Base-by-base conservation (phyloP, 2,888 invertebrate genomes). In the Salticus scenicus region DNA sequence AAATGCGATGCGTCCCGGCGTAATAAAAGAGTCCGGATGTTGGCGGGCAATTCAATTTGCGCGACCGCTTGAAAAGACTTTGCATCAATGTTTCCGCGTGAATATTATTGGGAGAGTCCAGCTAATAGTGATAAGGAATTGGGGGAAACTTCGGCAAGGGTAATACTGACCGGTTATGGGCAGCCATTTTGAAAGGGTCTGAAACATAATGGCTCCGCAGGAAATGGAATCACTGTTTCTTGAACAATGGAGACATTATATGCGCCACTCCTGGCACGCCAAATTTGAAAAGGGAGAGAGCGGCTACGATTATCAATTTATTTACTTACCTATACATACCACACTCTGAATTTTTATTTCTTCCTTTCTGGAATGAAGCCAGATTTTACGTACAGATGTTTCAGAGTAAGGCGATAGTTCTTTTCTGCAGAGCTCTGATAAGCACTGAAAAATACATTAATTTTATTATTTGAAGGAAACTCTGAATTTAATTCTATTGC, bases 21-120 rank as follows among this genome's bases (percentile, higher is more conserved):
- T 42, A 75, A 71, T 82, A 83, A 82, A 83, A 76, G 82, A 83
- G 76, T 83, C 71, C 76, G 82, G 82, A 83, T 70, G 81, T 30
- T 37, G 27, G 14, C 41, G 75, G 66, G 82, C 72, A 75, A 76
- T 83, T 83, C 82, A 83, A 83, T 83, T 83, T 83, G 82, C 57
- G 71, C 51, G 82, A 76, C 81, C 70, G 81, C 81, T 82, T 75
- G 75, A 82, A 42, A 74, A 81, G 80, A 69, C 73, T 74, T 67
- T 69, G 75, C 75, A 57, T 24, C 71, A 72, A 83, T 83, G 82
- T 72, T 76, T 83, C 82, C 82, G 76, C 31, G 82, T 76, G 66
- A 83, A 83, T 83, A 74, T 57, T 73, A 69, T 69, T 66, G 64
- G 76, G 51, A 72, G 73, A 76, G 70, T 70, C 73, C 33, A 57